Percentiles rank a stretch among this genome's conserved stretches.
Conservation (phyloP, 2,113 vertebrate species). For the Planiliza haematocheilus region DNA sequence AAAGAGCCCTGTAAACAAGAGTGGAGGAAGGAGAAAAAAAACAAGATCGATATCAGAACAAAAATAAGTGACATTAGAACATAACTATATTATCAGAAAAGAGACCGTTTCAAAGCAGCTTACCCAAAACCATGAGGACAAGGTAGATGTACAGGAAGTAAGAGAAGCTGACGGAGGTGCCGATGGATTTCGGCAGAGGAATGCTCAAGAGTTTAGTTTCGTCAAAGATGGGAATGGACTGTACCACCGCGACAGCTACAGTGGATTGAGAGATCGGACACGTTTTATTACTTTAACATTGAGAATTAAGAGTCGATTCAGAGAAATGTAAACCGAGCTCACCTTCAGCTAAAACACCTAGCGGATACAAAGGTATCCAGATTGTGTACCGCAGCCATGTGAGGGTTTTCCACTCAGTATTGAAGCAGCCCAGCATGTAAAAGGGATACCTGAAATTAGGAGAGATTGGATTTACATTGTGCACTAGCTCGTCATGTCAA, state of each 20-base stretch:
- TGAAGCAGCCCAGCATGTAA: conserved; percentile 93
- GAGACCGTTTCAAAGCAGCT: conserved; percentile 61
- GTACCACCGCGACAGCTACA: conserved; percentile 90
- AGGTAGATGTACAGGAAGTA: conserved; percentile 89
- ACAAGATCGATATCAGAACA: background rate
- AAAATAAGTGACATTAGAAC: background rate
- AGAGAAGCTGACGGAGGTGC: conserved; percentile 89
- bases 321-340: conserved; percentile 25
- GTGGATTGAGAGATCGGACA: conserved; percentile 16
- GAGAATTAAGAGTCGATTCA: background rate
- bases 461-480: too few species aligned
- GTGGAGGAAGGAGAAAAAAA: background rate
- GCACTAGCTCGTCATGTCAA: too few species aligned
- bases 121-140: conserved; percentile 90
- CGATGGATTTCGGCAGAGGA: conserved; percentile 87
- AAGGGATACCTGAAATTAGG: conserved; percentile 89
- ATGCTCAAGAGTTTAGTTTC: conserved; percentile 90
- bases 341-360: conserved; percentile 95
- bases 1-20: conserved; percentile 82
- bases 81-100: background rate
- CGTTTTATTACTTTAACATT: background rate
- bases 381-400: conserved; percentile 95
- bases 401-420: conserved; percentile 93
- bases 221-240: conserved; percentile 92
- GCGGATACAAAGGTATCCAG: conserved; percentile 95